Percentiles rank a stretch among this genome's conserved stretches.
Conservation (phyloP, 2,113 vertebrate species). For the Chionis minor region DNA sequence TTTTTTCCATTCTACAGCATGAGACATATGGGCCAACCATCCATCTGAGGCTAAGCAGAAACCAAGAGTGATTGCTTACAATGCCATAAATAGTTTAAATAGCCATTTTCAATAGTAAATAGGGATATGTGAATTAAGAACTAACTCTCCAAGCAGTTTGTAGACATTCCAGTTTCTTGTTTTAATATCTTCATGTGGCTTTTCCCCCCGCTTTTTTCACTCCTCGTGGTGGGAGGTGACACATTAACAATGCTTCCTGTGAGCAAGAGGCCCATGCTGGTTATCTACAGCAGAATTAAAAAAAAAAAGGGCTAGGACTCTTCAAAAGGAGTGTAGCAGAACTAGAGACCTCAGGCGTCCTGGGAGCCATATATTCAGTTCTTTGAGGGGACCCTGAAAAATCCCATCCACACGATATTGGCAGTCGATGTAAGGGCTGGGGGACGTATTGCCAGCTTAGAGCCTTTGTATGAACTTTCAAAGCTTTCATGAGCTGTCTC, state of each 20-base stretch:
- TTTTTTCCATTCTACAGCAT: neutral
- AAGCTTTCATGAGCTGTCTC: neutral
- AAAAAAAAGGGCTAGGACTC: neutral
- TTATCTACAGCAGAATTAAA: conserved; percentile 19
- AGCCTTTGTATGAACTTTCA: neutral
- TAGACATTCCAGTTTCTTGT: conserved; percentile 30
- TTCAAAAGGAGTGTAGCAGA: conserved; percentile 10
- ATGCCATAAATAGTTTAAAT: neutral
- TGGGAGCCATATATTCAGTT: neutral
- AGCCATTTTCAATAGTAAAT: neutral
- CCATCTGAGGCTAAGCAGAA: neutral
- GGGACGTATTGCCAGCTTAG: neutral
- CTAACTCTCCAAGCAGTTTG: neutral
- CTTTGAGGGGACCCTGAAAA: neutral
- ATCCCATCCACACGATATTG: neutral
- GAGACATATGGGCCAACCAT: neutral
- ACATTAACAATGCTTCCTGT: conserved; percentile 8
- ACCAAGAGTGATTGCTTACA: neutral
- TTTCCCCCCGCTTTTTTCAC: fast-evolving
- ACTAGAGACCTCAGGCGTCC: neutral
- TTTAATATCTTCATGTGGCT: conserved; percentile 51
- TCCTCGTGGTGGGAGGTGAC: conserved; percentile 55
- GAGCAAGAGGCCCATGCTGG: neutral
- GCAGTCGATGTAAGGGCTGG: neutral
- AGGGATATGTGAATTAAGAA: neutral